A percentile compares a stretch with the other conserved stretches of the same genome.
Evolutionary conservation across 2,113 vertebrate genomes (phyloP).

Genomic region (Corythornis cristatus): DNA sequence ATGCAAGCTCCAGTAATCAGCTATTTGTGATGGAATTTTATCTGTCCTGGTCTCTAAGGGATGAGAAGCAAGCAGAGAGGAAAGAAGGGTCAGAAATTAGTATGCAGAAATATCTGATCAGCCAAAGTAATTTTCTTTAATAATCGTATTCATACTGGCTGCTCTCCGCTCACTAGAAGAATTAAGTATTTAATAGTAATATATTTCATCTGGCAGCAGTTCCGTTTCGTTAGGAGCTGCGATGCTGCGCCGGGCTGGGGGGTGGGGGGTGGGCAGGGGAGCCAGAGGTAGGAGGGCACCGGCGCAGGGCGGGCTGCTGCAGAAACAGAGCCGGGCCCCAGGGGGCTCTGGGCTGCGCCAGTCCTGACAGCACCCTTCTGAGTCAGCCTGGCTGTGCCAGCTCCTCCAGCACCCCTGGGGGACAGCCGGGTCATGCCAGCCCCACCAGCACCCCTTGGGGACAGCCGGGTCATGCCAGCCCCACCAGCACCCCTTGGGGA

Average conservation of each 20-base stretch:
- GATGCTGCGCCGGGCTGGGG: slow-evolving; percentile 75
- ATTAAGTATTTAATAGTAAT: slow-evolving; percentile 92
- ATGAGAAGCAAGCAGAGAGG: slow-evolving; percentile 80
- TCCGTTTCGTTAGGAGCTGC: slow-evolving; percentile 84
- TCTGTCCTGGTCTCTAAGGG: slow-evolving; percentile 86
- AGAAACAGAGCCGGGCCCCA: not conserved
- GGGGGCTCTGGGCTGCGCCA: not conserved
- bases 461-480: too few relatives aligned
- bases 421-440: too few relatives aligned
- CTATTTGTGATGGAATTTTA: slow-evolving; percentile 90
- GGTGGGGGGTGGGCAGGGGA: slow-evolving; percentile 68
- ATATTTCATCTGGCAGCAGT: slow-evolving; percentile 88
- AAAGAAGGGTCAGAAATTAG: slow-evolving; percentile 90
- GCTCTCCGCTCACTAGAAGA: slow-evolving; percentile 87
- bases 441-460: too few relatives aligned
- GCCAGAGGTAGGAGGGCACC: not conserved
- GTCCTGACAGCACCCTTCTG: not conserved
- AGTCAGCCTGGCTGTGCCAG: too few relatives aligned
- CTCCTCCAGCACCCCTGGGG: too few relatives aligned
- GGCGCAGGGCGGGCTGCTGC: not conserved
- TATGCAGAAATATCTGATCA: slow-evolving; percentile 93
- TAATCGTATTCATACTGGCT: slow-evolving; percentile 91
- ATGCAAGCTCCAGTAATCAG: slow-evolving; percentile 84
- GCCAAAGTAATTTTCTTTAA: slow-evolving; percentile 91
- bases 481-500: too few relatives aligned